Evolutionary conservation across 2,888 invertebrate genomes (phyloP).

Genomic region (Melanchra persicariae): DNA sequence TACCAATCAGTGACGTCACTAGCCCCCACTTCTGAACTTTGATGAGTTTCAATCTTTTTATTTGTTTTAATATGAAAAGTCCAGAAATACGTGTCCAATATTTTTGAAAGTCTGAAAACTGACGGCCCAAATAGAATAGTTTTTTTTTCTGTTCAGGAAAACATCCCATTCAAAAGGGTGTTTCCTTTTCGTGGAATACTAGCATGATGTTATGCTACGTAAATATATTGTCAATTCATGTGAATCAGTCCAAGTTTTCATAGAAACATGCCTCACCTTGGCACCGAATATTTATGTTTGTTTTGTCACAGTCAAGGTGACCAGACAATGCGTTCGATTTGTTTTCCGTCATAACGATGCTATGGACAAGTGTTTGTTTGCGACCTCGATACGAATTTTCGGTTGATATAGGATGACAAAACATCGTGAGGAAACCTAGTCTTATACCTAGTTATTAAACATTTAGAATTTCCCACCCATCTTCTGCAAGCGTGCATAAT

Average conservation of each 20-base stretch:
- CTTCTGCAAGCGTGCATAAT: too few species aligned
- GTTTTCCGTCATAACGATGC: constrained; percentile 17
- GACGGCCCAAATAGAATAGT: too few species aligned
- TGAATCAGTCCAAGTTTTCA: neutral
- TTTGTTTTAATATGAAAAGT: too few species aligned
- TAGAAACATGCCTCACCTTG: constrained; percentile 17
- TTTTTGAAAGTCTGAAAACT: too few species aligned
- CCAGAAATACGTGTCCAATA: too few species aligned
- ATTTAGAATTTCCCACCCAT: too few species aligned
- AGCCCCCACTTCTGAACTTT: too few species aligned
- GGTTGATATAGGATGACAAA: neutral
- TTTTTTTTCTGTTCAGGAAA: too few species aligned
- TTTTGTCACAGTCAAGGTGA: constrained; percentile 33
- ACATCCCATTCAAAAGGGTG: too few species aligned
- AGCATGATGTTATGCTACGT: neutral
- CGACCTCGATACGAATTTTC: neutral
- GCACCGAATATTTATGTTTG: constrained; percentile 16
- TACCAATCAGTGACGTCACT: too few species aligned
- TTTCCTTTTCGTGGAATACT: neutral
- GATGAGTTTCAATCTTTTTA: too few species aligned
- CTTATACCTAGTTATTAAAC: too few species aligned
- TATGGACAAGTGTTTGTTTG: neutral
- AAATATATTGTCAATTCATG: neutral
- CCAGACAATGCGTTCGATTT: constrained; percentile 15
- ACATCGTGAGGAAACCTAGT: neutral